A percentile compares a stretch with the other conserved stretches of the same genome.
Conservation (phyloP, 2,113 vertebrate species). For the Aspiorhynchus laticeps region DNA sequence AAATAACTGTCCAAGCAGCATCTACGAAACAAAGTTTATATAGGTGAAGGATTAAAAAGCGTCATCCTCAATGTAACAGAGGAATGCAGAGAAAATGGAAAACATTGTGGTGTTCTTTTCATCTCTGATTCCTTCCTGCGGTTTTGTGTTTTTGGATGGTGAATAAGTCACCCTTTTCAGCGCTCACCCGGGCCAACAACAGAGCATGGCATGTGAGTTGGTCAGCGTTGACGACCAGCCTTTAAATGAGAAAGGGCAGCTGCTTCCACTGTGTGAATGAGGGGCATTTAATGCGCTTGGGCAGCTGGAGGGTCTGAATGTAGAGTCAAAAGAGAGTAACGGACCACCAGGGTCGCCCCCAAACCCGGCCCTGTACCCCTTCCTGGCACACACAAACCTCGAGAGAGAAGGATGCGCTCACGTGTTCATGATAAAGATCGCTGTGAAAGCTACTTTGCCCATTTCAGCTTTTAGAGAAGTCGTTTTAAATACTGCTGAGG, state of each 20-base stretch:
- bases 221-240: slow-evolving; percentile 25
- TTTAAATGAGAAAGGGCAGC: slow-evolving; percentile 51
- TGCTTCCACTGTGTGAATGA: slow-evolving; percentile 42
- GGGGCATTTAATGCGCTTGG: slow-evolving; percentile 65
- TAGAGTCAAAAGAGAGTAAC: slow-evolving; percentile 32
- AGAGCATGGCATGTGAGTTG: slow-evolving; percentile 47
- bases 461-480: slow-evolving; percentile 29
- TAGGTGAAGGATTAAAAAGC: neutral
- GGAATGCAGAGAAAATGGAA: slow-evolving; percentile 9
- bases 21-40: neutral
- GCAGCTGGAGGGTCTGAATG: slow-evolving; percentile 70
- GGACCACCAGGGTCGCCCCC: slow-evolving; percentile 26
- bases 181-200: slow-evolving; percentile 51
- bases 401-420: slow-evolving; percentile 28
- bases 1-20: neutral
- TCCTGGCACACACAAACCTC: slow-evolving; percentile 33
- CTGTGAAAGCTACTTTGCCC: slow-evolving; percentile 16
- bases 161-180: slow-evolving; percentile 46
- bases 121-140: neutral
- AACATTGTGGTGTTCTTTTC: neutral
- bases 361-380: slow-evolving; percentile 21
- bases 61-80: slow-evolving; percentile 4
- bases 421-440: slow-evolving; percentile 45
- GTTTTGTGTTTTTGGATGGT: slow-evolving; percentile 25
- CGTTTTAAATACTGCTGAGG: slow-evolving; percentile 23